Conservation (phyloP, 2,888 invertebrate species). For the Colostygia pectinataria region DNA sequence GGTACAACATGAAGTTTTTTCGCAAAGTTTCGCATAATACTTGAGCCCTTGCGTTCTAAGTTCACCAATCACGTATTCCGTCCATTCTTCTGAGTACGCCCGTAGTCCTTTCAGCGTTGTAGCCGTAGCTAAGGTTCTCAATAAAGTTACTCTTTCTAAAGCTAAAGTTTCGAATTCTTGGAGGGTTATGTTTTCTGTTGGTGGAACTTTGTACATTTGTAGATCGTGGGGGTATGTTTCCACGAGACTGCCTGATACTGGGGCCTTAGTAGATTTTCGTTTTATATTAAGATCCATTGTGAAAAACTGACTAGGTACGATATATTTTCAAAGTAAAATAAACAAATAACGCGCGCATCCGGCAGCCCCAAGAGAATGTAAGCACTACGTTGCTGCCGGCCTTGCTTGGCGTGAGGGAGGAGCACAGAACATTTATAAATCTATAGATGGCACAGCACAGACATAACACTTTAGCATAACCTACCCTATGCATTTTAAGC, state of each 20-base stretch:
- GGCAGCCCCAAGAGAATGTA: no score
- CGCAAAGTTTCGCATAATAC: conserved; percentile 84
- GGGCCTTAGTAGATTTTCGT: conserved; percentile 64
- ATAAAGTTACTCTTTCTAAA: conserved; percentile 90
- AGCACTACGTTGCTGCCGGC: no score
- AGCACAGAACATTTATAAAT: no score
- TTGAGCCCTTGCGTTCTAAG: conserved; percentile 86
- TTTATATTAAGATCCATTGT: conserved; percentile 74
- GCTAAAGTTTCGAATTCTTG: conserved; percentile 95
- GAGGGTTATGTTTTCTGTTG: conserved; percentile 87
- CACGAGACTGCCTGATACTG: conserved; percentile 67
- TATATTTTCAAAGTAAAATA: no score
- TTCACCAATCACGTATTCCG: conserved; percentile 84
- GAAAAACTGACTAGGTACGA: no score
- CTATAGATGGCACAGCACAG: no score
- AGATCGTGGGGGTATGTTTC: conserved; percentile 89
- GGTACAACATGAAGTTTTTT: conserved; percentile 78
- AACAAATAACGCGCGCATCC: no score
- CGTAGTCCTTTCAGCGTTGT: conserved; percentile 85
- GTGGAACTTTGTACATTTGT: conserved; percentile 90
- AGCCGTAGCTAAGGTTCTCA: conserved; percentile 90
- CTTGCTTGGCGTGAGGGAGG: no score
- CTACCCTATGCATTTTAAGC: no score
- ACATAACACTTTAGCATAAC: no score
- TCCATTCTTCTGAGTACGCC: conserved; percentile 86